Conservation (phyloP, 1,140 invertebrate species). For the Aporrectodea caliginosa region DNA sequence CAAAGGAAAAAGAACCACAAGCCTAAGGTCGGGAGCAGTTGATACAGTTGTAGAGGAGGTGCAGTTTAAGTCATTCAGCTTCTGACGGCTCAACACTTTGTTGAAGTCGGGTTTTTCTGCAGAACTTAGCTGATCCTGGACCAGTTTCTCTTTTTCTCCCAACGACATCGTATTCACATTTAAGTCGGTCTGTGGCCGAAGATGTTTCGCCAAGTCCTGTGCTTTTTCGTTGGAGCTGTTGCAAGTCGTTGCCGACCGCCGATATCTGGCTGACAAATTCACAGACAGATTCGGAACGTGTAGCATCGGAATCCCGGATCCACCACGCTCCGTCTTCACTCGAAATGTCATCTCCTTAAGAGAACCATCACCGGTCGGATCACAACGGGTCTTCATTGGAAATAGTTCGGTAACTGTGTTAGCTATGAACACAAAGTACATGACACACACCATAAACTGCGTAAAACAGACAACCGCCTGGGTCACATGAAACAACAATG, state of each 20-base stretch:
- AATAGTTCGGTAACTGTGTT: not conserved
- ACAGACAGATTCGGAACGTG: not conserved
- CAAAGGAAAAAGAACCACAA: conserved; percentile 44
- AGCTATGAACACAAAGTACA: conserved; percentile 51
- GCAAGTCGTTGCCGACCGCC: too few species aligned
- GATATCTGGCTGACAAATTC: too few species aligned
- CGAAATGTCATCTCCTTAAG: not conserved
- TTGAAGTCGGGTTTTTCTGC: too few species aligned
- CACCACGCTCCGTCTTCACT: not conserved
- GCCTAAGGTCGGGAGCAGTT: conserved; percentile 33
- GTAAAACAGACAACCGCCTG: conserved; percentile 36
- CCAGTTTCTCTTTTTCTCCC: too few species aligned
- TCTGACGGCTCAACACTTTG: not conserved
- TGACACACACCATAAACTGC: conserved; percentile 50
- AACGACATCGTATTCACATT: too few species aligned
- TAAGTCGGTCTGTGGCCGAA: too few species aligned
- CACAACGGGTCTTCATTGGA: too few species aligned
- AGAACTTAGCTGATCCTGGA: too few species aligned
- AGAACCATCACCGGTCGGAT: too few species aligned
- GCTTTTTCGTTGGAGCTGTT: too few species aligned
- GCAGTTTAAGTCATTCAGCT: not conserved
- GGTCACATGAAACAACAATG: conserved; percentile 33
- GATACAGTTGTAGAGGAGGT: not conserved
- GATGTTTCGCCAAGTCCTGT: too few species aligned
- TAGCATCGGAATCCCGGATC: not conserved